Evolutionary conservation across 2,113 vertebrate species (phyloP).

Genomic region (Gasterosteus nipponicus): DNA sequence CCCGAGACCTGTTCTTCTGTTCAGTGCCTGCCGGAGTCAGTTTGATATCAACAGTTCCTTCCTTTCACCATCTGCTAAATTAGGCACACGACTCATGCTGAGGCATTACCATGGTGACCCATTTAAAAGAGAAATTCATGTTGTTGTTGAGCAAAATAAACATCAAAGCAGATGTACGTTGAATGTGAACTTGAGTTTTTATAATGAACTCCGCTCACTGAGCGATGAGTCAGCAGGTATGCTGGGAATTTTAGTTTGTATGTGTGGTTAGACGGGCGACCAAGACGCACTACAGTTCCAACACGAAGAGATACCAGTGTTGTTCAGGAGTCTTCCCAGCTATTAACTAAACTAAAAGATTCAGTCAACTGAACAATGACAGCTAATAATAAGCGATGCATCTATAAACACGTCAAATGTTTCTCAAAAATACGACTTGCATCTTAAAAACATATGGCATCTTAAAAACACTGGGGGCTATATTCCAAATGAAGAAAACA

Average conservation of each 20-base stretch:
- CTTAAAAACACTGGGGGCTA: neutral
- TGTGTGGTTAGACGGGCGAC: neutral
- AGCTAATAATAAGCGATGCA: neutral
- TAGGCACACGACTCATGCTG: neutral
- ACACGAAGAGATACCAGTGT: neutral
- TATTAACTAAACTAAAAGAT: neutral
- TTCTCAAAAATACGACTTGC: neutral
- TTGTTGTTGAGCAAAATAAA: neutral
- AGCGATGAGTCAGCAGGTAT: neutral
- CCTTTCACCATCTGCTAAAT: neutral
- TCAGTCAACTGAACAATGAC: neutral
- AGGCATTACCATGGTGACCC: neutral
- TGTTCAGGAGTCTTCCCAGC: neutral
- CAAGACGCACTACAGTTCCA: neutral
- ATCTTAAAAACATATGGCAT: neutral
- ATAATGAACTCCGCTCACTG: neutral
- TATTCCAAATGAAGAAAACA: neutral
- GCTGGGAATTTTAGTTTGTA: neutral
- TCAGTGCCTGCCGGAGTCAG: neutral
- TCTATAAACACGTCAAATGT: neutral
- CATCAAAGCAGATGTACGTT: neutral
- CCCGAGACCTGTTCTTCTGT: neutral
- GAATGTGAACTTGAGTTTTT: neutral
- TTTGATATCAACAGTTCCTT: neutral
- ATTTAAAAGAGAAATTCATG: neutral